A percentile compares a stretch with the other conserved stretches of the same genome.
phyloP scores from a whole-genome alignment of 2,113 vertebrate genomes.

The Heterochromis multidens region DNA sequence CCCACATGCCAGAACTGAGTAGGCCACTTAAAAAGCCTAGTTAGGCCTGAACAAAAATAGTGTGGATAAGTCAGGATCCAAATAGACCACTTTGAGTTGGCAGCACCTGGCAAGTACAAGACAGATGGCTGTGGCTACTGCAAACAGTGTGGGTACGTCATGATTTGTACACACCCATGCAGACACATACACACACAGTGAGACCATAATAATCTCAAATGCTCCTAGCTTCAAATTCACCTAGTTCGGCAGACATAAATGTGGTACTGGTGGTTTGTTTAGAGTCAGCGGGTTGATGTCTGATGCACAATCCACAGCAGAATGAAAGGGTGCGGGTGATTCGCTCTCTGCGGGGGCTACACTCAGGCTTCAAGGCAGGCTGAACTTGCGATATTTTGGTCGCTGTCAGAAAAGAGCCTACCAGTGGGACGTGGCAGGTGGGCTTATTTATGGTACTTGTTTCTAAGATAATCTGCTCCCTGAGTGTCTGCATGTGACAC shows the following conservation, averaged over 20 bases:
- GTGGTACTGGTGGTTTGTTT: conserved; percentile 28
- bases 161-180: neutral
- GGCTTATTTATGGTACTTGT: conserved; percentile 52
- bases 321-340: conserved; percentile 21
- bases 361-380: neutral
- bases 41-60: conserved; percentile 55
- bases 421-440: conserved; percentile 44
- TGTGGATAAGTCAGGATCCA: conserved; percentile 36
- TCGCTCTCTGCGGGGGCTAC: conserved; percentile 20
- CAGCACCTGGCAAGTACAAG: conserved; percentile 66
- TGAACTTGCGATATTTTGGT: conserved; percentile 42
- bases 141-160: neutral
- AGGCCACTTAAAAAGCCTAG: conserved; percentile 36
- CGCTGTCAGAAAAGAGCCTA: neutral
- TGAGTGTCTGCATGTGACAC: neutral
- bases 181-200: neutral
- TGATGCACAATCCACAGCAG: neutral
- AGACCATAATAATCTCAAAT: neutral
- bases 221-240: neutral
- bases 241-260: neutral
- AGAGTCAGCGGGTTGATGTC: neutral
- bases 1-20: conserved; percentile 21
- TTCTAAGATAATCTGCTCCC: neutral
- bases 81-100: conserved; percentile 56
- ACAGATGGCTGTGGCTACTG: conserved; percentile 65